A percentile compares a stretch with the other conserved stretches of the same genome.
phyloP scores from a whole-genome alignment of 2,888 invertebrate species.

The Chalcis sispes region DNA sequence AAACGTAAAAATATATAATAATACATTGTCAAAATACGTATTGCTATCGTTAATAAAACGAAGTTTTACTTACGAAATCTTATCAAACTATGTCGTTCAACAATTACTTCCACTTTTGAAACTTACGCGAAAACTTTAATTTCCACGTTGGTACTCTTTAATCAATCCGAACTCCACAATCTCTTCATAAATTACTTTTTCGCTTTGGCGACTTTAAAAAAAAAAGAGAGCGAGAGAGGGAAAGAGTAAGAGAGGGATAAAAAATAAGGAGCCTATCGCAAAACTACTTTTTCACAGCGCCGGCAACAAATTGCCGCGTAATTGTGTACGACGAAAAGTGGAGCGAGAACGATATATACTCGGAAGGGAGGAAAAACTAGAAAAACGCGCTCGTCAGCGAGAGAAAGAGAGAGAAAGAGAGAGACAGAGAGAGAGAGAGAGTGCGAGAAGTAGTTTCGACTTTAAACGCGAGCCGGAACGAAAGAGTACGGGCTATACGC shows the following conservation, averaged over 20 bases:
- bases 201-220: neutral
- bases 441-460: neutral
- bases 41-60: neutral
- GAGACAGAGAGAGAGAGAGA: neutral
- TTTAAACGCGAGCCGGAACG: too few relatives aligned
- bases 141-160: too few relatives aligned
- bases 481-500: slow-evolving; percentile 22
- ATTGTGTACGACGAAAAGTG: neutral
- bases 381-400: neutral
- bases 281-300: neutral
- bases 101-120: slow-evolving; percentile 6
- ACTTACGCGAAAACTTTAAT: too few relatives aligned
- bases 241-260: neutral
- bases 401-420: neutral
- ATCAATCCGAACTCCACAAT: neutral
- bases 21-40: neutral
- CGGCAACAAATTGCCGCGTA: slow-evolving; percentile 38
- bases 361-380: slow-evolving; percentile 10
- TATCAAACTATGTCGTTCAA: slow-evolving; percentile 18
- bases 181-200: neutral
- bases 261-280: too few relatives aligned
- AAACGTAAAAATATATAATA: neutral
- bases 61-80: too few relatives aligned
- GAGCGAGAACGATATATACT: neutral
- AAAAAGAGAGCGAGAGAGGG: neutral